Percentiles rank a stretch among this genome's conserved stretches.
Conservation (phyloP, 2,113 vertebrate genomes). For the Paramormyrops kingsleyae region DNA sequence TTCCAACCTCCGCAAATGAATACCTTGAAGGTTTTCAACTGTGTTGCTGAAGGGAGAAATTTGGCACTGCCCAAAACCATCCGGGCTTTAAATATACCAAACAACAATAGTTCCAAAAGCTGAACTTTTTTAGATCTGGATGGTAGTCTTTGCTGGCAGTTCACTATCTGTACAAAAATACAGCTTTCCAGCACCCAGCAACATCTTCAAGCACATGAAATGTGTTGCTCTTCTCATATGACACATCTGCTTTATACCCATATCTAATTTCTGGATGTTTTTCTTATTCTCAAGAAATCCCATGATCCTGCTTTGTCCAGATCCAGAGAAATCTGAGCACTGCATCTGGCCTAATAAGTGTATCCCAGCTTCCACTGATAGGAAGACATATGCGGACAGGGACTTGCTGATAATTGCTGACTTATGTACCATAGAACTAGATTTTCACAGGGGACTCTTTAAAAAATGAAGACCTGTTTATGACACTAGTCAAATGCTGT, state of each 20-base stretch:
- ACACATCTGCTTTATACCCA: not conserved
- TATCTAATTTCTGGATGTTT: not conserved
- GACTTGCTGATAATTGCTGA: not conserved
- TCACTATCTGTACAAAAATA: not conserved
- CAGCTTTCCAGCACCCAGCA: not conserved
- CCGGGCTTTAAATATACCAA: not conserved
- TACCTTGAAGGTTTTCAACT: not conserved
- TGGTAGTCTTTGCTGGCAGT: not conserved
- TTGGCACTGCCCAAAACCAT: not conserved
- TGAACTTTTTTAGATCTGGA: not conserved
- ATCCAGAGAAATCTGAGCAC: slow-evolving; percentile 8
- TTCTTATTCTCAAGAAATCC: slow-evolving; percentile 15
- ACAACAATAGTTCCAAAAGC: not conserved
- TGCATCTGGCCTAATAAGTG: slow-evolving; percentile 19
- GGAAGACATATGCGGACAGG: not conserved
- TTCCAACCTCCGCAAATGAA: not conserved
- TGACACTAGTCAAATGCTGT: not conserved
- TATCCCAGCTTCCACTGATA: not conserved
- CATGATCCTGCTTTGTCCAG: slow-evolving; percentile 24
- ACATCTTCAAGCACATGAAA: not conserved
- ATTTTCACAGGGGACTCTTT: not conserved
- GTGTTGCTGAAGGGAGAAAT: not conserved
- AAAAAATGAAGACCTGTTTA: not conserved
- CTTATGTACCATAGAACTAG: not conserved
- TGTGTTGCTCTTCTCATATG: not conserved